These are phyloP conservation scores for Aporophyla lueneburgensis DNA, from an alignment of 2,888 invertebrate species.

Conservation along the genomic window DNA sequence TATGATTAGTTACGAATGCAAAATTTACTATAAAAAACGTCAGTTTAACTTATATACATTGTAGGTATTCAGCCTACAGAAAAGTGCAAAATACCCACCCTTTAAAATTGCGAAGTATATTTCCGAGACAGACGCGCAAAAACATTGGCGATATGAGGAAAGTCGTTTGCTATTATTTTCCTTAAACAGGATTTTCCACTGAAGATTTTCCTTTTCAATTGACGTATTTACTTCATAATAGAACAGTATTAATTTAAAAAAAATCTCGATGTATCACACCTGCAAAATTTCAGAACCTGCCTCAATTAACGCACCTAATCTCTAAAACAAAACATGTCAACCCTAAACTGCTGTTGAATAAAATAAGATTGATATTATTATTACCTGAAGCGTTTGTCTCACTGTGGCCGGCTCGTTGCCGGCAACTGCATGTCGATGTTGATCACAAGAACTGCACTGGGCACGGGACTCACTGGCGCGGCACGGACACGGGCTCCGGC, in stretches of 20 bases:
- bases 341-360: constrained; percentile 13
- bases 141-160: constrained; percentile 22
- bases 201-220: not conserved
- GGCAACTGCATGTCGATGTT: constrained; percentile 84
- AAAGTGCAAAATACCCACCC: constrained; percentile 12
- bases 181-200: not conserved
- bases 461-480: constrained; percentile 46
- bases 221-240: not conserved
- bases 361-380: constrained; percentile 48
- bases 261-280: not conserved
- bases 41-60: not conserved
- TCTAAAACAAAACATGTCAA: constrained; percentile 26
- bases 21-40: not conserved
- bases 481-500: constrained; percentile 56
- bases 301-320: constrained; percentile 22
- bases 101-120: constrained; percentile 17
- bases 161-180: not conserved
- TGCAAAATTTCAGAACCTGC: constrained; percentile 26
- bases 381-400: constrained; percentile 81
- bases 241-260: not conserved
- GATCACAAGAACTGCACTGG: constrained; percentile 70
- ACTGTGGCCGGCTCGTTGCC: constrained; percentile 80
- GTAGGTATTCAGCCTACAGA: not conserved
- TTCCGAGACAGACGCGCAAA: constrained; percentile 52
- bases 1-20: not conserved